Conservation (phyloP, 2,888 invertebrate species). For the Apamea anceps region DNA sequence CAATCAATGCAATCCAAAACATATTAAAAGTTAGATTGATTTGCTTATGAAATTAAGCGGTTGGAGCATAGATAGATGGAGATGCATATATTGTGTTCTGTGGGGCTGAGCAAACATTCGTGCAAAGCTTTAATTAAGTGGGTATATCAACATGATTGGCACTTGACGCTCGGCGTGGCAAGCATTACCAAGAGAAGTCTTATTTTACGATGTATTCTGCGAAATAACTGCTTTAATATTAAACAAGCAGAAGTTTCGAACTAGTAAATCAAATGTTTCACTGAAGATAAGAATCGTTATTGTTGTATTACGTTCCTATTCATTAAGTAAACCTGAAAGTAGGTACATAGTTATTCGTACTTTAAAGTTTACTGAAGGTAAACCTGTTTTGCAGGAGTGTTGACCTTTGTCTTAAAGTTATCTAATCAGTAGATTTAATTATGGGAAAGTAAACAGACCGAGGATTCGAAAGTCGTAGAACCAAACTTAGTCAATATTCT, state of each 20-base stretch:
- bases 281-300: constrained; percentile 36
- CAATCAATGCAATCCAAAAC: constrained; percentile 14
- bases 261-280: constrained; percentile 38
- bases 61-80: neutral
- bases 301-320: constrained; percentile 38
- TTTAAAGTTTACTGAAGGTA: constrained; percentile 36
- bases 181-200: neutral
- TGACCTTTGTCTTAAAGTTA: constrained; percentile 57
- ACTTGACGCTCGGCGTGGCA: constrained; percentile 8
- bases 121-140: constrained; percentile 41
- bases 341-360: constrained; percentile 32
- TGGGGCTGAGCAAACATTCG: neutral
- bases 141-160: constrained; percentile 35
- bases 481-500: constrained; percentile 51
- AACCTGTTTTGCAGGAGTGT: constrained; percentile 41
- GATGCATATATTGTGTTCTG: neutral
- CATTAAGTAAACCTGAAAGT: constrained; percentile 39
- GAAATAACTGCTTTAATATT: constrained; percentile 6
- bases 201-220: neutral
- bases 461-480: constrained; percentile 39
- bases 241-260: constrained; percentile 13
- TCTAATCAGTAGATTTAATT: constrained; percentile 56
- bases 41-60: constrained; percentile 39
- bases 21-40: constrained; percentile 40
- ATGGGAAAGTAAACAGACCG: constrained; percentile 42